phyloP scores from a whole-genome alignment of 1,140 invertebrate species.

The Brachionus koreanus region DNA sequence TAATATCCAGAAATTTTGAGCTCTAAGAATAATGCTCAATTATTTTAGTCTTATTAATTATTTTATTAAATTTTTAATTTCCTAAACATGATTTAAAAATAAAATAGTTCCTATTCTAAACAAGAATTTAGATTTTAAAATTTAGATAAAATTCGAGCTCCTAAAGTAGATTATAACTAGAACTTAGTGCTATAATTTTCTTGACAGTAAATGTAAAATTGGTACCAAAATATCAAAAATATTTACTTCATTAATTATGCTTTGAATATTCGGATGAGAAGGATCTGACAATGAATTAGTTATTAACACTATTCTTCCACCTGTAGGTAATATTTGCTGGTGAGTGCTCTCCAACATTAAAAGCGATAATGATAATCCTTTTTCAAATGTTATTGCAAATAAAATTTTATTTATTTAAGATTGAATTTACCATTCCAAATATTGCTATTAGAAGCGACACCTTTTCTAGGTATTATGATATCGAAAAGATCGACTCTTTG shows the following conservation, averaged over 20 bases:
- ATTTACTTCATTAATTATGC: background rate
- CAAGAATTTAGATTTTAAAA: too few species aligned
- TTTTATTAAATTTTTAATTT: too few species aligned
- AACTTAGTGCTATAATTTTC: too few species aligned
- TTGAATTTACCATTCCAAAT: conserved; percentile 41
- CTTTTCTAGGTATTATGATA: background rate
- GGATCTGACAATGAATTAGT: background rate
- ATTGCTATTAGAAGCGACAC: background rate
- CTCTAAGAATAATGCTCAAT: too few species aligned
- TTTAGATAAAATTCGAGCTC: background rate
- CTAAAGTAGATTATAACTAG: background rate
- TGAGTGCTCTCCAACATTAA: background rate
- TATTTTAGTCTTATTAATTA: too few species aligned
- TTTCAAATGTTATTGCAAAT: background rate
- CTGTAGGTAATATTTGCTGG: background rate
- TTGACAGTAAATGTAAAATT: background rate
- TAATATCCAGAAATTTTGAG: too few species aligned
- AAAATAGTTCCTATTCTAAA: too few species aligned
- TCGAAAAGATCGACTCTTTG: background rate
- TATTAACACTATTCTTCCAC: conserved; percentile 2
- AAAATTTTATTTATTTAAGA: background rate
- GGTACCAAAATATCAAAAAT: background rate
- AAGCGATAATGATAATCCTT: background rate
- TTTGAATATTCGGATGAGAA: background rate
- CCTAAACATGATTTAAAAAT: too few species aligned